Conservation (phyloP, 2,113 vertebrate genomes). For the Seriola aureovittata region DNA sequence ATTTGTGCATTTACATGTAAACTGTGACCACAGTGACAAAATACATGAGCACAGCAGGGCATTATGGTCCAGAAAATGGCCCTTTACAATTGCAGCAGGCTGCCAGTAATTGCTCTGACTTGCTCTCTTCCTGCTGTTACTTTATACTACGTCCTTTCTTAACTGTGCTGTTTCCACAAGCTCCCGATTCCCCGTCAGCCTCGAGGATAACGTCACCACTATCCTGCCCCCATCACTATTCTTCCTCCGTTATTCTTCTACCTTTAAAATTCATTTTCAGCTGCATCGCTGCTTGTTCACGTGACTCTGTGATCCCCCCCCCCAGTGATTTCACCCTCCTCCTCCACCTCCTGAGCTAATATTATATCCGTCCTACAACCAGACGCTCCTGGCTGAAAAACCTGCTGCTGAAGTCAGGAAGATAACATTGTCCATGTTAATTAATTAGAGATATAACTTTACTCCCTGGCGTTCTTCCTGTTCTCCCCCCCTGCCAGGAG, state of each 20-base stretch:
- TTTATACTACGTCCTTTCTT: too few species aligned
- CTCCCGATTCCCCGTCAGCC: too few species aligned
- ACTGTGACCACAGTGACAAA: too few species aligned
- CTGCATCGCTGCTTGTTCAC: neutral
- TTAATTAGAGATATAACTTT: slow-evolving; percentile 75
- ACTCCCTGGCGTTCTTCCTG: slow-evolving; percentile 45
- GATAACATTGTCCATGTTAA: slow-evolving; percentile 66
- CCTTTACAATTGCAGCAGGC: too few species aligned
- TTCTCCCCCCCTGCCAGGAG: slow-evolving; percentile 20
- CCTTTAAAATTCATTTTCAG: neutral
- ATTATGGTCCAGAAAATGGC: too few species aligned
- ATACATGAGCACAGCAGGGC: too few species aligned
- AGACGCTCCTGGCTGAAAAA: slow-evolving; percentile 38
- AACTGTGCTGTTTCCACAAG: too few species aligned
- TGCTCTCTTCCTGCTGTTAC: too few species aligned
- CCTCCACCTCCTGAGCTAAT: slow-evolving; percentile 31
- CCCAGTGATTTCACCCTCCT: slow-evolving; percentile 8
- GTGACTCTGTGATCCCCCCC: slow-evolving; percentile 25
- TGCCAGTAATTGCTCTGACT: too few species aligned
- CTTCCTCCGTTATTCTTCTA: neutral
- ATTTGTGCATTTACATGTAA: too few species aligned
- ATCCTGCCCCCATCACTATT: neutral
- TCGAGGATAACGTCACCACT: too few species aligned
- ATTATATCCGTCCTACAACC: slow-evolving; percentile 26
- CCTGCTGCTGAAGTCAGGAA: slow-evolving; percentile 29